A percentile compares a stretch with the other conserved stretches of the same genome.
Evolutionary conservation across 2,888 invertebrate genomes (phyloP).

Genomic region (Xestia xanthographa): DNA sequence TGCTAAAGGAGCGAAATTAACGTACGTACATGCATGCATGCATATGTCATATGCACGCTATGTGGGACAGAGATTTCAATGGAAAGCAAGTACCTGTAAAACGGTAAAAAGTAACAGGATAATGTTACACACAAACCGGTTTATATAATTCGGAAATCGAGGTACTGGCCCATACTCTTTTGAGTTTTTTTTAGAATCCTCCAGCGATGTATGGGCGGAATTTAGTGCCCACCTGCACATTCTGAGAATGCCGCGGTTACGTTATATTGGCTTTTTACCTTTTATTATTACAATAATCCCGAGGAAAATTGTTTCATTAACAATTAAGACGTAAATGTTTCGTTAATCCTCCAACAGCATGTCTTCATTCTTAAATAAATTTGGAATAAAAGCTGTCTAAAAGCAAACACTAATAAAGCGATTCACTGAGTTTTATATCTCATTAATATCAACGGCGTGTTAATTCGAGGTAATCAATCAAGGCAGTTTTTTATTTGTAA

Average conservation of each 20-base stretch:
- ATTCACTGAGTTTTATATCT: conserved; percentile 43
- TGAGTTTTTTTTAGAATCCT: conserved; percentile 57
- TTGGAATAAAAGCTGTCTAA: conserved; percentile 1
- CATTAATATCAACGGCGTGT: conserved; percentile 56
- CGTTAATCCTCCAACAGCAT: conserved; percentile 16
- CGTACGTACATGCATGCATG: conserved; percentile 68
- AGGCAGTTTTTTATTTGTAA: conserved; percentile 61
- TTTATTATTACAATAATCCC: conserved; percentile 49
- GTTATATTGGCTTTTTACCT: conserved; percentile 43
- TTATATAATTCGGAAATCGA: conserved; percentile 79
- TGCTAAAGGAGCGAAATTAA: conserved; percentile 58
- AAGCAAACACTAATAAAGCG: conserved; percentile 36
- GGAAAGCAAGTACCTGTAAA: conserved; percentile 66
- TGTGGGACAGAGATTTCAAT: conserved; percentile 71
- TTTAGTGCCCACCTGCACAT: conserved; percentile 43
- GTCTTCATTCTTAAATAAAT: conserved; percentile 28
- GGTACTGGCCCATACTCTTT: conserved; percentile 65
- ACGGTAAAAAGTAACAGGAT: conserved; percentile 88
- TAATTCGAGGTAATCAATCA: conserved; percentile 66
- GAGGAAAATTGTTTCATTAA: conserved; percentile 47
- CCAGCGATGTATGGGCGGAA: conserved; percentile 44
- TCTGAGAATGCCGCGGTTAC: conserved; percentile 42
- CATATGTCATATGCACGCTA: conserved; percentile 69
- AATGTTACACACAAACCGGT: conserved; percentile 80
- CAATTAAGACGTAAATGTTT: conserved; percentile 32